Evolutionary conservation across 2,113 vertebrate genomes (phyloP), one percentile per base, ranked within the genome.

Genomic region (Epinephelus fuscoguttatus): DNA sequence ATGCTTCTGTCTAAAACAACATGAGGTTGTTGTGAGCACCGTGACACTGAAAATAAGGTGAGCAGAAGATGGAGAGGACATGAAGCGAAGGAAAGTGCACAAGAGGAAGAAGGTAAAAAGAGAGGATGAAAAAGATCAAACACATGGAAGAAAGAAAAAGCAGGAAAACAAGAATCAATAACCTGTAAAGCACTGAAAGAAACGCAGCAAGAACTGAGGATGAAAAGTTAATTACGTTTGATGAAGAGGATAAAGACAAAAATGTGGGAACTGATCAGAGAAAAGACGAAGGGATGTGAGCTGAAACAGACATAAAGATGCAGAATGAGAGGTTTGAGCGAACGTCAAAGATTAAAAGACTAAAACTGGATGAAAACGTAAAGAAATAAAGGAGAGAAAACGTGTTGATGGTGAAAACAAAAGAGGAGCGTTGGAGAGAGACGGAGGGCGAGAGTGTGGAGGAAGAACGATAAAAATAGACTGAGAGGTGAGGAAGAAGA

Each of bases 391-490:
- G 49, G 6, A 7, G 45, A 11, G 15, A 17, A 66, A 80, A 83
- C 27, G 79, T 88, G 81, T 80, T 4, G 52, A 21, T 55, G 63
- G 72, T 6, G 68, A 23, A 81, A 47, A 47, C 40, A 37, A 63
- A 76, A 33, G 49, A 71, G 73, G 21, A 89, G 78, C n/a, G 63
- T 19, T 27, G 42, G 69, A 82, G 85, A 76, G 62, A 79, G 73
- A 84, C 2, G 76, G 70, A 37, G 82, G 63, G 84, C 80, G 88
- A 85, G 79, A 84, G 80, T 61, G 80, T 78, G 86, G 86, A 91
- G 88, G 86, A 90, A 84, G 79, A 75, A 50, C 1, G 78, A 53
- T 74, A 85, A 80, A 91, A 90, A 88, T 90, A 90, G 78, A 75
- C 42, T 0, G 52, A 56, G 80, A 90, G 86, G 89, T 85, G 86